Evolutionary conservation across 2,888 invertebrate genomes (phyloP).

Genomic region (Eupithecia subumbrata): DNA sequence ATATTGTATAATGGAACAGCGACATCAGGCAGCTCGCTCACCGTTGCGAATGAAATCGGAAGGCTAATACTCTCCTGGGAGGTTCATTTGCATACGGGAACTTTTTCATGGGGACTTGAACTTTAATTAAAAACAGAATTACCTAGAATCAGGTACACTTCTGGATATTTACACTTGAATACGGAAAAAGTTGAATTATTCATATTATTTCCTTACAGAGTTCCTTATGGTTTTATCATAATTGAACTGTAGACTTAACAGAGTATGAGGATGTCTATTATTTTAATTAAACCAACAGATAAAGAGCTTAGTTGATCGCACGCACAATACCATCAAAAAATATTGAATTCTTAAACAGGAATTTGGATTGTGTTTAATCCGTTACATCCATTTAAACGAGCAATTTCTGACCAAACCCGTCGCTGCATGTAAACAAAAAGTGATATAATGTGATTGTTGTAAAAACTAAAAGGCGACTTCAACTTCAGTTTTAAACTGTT

Average conservation of each 20-base stretch:
- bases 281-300: background rate
- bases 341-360: background rate
- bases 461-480: no score
- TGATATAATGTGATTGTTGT: no score
- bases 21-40: background rate
- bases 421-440: background rate
- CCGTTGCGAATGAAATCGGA: conserved; percentile 19
- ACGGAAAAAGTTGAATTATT: conserved; percentile 25
- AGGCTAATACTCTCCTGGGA: conserved; percentile 38
- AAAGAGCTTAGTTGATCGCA: no score
- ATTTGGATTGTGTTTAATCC: background rate
- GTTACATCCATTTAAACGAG: background rate
- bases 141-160: conserved; percentile 54
- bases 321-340: background rate
- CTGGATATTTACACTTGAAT: conserved; percentile 51
- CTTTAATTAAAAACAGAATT: conserved; percentile 78
- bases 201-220: background rate
- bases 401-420: background rate
- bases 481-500: no score
- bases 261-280: background rate
- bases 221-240: background rate
- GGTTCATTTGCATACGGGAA: conserved; percentile 70
- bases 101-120: conserved; percentile 76
- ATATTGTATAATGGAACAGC: background rate
- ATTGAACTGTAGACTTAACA: background rate